These are phyloP conservation scores for Simalia tracyae DNA, from an alignment of 2,797 vertebrate genomes.

Conservation along the genomic window DNA sequence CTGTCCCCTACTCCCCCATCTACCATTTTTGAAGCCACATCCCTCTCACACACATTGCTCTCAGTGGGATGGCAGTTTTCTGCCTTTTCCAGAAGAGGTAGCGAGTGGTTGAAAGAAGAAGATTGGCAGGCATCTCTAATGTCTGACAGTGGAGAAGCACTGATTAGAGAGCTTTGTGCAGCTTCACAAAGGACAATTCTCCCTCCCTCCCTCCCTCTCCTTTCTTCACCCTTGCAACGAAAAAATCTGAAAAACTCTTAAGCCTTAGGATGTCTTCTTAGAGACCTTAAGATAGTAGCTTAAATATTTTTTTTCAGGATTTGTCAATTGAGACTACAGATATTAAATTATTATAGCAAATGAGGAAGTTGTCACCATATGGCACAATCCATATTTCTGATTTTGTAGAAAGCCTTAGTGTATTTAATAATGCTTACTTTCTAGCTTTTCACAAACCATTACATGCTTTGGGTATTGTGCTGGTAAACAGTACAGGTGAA, in stretches of 20 bases:
- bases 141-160: background rate
- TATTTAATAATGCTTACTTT: background rate
- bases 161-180: background rate
- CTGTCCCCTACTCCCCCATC: no score
- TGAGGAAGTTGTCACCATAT: background rate
- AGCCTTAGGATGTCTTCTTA: background rate
- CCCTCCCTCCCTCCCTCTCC: background rate
- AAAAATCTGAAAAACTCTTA: background rate
- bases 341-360: background rate
- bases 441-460: background rate
- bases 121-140: background rate
- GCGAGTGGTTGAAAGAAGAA: background rate
- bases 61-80: no score
- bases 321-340: background rate
- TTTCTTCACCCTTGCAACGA: background rate
- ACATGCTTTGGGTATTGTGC: background rate
- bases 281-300: background rate
- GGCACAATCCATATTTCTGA: background rate
- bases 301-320: background rate
- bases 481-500: conserved; percentile 40
- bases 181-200: background rate
- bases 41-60: no score
- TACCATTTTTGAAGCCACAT: no score
- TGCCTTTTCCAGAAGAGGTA: background rate
- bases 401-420: background rate